Evolutionary conservation across 2,888 invertebrate genomes (phyloP).

Genomic region (Micoletzkya japonica): DNA sequence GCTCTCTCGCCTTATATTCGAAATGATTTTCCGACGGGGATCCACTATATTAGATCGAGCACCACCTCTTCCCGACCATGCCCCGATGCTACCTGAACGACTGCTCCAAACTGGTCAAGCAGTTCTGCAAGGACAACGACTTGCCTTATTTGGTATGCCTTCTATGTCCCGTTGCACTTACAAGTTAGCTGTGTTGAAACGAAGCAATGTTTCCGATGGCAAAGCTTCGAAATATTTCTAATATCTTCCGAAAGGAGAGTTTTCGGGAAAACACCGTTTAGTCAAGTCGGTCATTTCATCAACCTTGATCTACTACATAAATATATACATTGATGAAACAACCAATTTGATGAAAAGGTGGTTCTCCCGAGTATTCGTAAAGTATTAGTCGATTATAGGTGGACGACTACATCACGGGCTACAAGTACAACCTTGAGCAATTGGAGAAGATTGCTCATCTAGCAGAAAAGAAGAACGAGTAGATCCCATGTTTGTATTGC

Average conservation of each 20-base stretch:
- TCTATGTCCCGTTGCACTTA: too few species aligned
- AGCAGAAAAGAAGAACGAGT: slow-evolving; percentile 29
- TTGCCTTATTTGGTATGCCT: slow-evolving; percentile 11
- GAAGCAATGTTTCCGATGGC: background rate
- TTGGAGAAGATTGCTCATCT: slow-evolving; percentile 56
- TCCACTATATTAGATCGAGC: slow-evolving; percentile 48
- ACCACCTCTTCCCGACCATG: slow-evolving; percentile 63
- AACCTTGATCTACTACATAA: background rate
- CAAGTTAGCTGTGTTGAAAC: too few species aligned
- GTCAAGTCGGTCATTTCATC: background rate
- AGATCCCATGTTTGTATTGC: background rate
- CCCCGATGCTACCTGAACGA: slow-evolving; percentile 56
- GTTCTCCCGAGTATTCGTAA: background rate
- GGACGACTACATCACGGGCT: slow-evolving; percentile 58
- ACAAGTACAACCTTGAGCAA: slow-evolving; percentile 49
- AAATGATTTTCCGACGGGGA: too few species aligned
- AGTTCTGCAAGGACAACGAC: slow-evolving; percentile 47
- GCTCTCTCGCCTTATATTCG: too few species aligned
- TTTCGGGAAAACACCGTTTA: background rate
- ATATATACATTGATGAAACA: background rate
- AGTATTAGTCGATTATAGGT: slow-evolving; percentile 29
- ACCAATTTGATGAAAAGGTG: background rate
- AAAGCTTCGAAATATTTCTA: background rate
- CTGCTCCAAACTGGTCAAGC: slow-evolving; percentile 48
- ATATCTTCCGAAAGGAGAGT: background rate